A percentile compares a stretch with the other conserved stretches of the same genome.
Conservation (phyloP, 35 echinoderm and acorn worm genomes). For the Apostichopus californicus region DNA sequence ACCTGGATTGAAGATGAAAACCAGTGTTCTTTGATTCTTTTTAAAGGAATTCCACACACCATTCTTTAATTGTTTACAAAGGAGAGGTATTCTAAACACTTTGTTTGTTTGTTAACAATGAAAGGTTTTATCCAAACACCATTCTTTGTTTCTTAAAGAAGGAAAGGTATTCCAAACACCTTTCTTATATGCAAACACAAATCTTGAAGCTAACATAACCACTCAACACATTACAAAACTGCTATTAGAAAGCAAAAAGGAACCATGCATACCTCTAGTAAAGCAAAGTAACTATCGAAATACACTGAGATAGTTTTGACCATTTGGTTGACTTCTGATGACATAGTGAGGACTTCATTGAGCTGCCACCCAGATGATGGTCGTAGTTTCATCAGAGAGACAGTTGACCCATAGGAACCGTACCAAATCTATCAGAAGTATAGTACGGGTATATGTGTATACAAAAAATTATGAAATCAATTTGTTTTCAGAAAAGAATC, state of each 20-base stretch:
- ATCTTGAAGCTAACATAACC: no score
- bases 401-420: background rate
- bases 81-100: no score
- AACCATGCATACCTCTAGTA: background rate
- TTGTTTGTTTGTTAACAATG: no score
- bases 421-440: background rate
- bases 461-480: no score
- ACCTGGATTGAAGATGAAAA: background rate
- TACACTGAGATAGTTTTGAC: background rate
- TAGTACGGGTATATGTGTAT: no score
- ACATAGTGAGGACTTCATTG: background rate
- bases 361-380: slow-evolving; percentile 28
- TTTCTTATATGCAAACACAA: no score
- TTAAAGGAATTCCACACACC: background rate
- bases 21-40: background rate
- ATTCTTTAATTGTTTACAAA: no score
- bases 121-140: background rate
- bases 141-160: no score
- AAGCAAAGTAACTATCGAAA: background rate
- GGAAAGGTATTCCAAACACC: no score
- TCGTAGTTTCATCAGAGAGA: background rate
- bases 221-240: background rate
- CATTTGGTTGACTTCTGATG: background rate
- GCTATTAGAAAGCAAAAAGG: background rate
- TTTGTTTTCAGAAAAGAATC: no score